Evolutionary conservation across 2,113 vertebrate species (phyloP).

Genomic region (Aix galericulata): DNA sequence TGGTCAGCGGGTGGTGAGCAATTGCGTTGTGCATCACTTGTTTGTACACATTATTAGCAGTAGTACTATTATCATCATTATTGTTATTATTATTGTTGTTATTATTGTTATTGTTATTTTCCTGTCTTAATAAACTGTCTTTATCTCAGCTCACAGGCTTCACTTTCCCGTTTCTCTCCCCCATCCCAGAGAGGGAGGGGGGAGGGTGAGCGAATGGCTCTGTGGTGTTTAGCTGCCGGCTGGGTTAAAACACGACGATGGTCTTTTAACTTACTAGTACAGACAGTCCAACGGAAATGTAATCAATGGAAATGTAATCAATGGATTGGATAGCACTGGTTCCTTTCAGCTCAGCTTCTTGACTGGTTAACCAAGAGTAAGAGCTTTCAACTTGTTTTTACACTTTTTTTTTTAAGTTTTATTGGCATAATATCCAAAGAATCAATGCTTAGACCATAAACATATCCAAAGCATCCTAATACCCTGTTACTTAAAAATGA

Average conservation of each 20-base stretch:
- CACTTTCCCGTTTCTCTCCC: too few species aligned
- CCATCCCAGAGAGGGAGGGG: too few species aligned
- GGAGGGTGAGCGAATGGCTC: too few species aligned
- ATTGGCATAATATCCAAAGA: not conserved
- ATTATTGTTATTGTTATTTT: too few species aligned
- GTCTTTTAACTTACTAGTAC: not conserved
- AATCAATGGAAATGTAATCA: not conserved
- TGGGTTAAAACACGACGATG: not conserved
- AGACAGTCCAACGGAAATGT: not conserved
- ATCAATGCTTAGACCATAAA: not conserved
- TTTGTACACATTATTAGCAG: too few species aligned
- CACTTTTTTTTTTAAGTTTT: not conserved
- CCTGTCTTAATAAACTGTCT: too few species aligned
- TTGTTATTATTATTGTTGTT: too few species aligned
- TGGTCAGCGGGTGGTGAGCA: too few species aligned
- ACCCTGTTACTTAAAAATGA: not conserved
- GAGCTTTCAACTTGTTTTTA: not conserved
- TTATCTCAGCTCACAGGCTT: too few species aligned
- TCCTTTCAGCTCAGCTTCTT: not conserved
- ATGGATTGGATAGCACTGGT: not conserved
- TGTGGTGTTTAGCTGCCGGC: too few species aligned
- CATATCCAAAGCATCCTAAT: not conserved
- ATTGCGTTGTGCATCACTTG: too few species aligned
- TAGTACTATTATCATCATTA: too few species aligned
- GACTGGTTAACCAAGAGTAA: not conserved